Evolutionary conservation across 1,140 invertebrate species (phyloP), one percentile per base, ranked within the genome.

Genomic region (Lucilia sericata): DNA sequence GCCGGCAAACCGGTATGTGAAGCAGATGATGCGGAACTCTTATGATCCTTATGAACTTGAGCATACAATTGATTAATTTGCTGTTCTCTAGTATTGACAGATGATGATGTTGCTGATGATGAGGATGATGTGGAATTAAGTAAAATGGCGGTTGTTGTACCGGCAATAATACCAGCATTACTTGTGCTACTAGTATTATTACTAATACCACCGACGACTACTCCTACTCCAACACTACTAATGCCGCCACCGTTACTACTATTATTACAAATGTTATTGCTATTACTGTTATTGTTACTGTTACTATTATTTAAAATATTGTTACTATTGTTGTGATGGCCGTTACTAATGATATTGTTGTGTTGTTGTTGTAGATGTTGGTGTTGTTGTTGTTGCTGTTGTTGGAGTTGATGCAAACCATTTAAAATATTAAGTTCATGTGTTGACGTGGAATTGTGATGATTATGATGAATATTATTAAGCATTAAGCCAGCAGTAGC

Each of bases 21-120:
- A 80, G 82, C 84, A 88, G 87, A 30, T 90, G 88, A 21, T 90
- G 88, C 85, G 5, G 42, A 42, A 42, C 42, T 89, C 76, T 88
- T 88, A 83, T 88, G 90, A 85, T 91, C 90, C 86, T 91, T 91
- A 84, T 91, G 90, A 25, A 91, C 90, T 85, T 91, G 90, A 0
- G 90, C 90, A 75, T 91, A 91, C 7, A 91, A 86, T 80, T 91
- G 88, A 85, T 91, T 91, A 70, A 91, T 91, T 84, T 90, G 88
- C 36, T 89, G 87, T 86, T 90, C 89, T 0, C 89, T 88, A 12
- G 88, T 88, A 82, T 88, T 88, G 84, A 87, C 87, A 65, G 89
- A 88, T 13, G 88, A 87, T 75, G 86, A n/a, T 19, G 55, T 55
- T n/a, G 83, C 19, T 30, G 74, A 87, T 83, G 89, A 88, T 75